phyloP scores from a whole-genome alignment of 2,888 invertebrate species.

The Lysandra coridon region DNA sequence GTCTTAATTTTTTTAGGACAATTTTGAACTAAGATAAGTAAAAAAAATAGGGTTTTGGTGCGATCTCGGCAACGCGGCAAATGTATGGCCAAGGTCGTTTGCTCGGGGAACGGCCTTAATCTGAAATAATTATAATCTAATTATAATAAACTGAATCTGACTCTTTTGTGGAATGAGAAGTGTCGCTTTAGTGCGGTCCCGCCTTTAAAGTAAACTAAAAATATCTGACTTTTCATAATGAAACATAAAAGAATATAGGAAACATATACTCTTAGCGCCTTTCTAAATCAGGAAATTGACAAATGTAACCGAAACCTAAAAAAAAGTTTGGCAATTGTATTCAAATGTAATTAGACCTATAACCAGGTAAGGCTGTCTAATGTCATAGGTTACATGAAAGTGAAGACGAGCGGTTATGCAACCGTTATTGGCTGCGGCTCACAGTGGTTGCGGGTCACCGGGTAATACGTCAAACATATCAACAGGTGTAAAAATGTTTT shows the following conservation, averaged over 20 bases:
- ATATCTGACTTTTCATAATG: too few relatives aligned
- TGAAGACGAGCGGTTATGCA: conserved; percentile 49
- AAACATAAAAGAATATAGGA: not conserved
- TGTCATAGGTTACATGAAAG: conserved; percentile 56
- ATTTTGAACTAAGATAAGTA: too few relatives aligned
- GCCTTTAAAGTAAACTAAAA: too few relatives aligned
- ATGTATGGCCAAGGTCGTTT: too few relatives aligned
- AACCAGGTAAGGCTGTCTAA: conserved; percentile 40
- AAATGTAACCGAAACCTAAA: not conserved
- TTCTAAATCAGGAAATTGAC: not conserved
- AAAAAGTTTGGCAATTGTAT: not conserved
- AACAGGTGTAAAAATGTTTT: conserved; percentile 29
- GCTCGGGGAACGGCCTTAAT: too few relatives aligned
- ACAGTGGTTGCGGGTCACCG: conserved; percentile 51
- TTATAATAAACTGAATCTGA: too few relatives aligned
- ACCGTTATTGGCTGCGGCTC: conserved; percentile 45
- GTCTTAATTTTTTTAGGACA: too few relatives aligned
- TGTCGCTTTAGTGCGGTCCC: too few relatives aligned
- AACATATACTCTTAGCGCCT: not conserved
- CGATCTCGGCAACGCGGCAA: too few relatives aligned
- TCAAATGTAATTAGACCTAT: conserved; percentile 26
- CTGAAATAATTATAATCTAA: too few relatives aligned
- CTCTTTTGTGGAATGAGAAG: too few relatives aligned
- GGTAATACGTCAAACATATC: conserved; percentile 42
- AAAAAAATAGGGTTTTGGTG: too few relatives aligned